Conservation (phyloP, 1,140 invertebrate species). For the Schlechtendalia chinensis region DNA sequence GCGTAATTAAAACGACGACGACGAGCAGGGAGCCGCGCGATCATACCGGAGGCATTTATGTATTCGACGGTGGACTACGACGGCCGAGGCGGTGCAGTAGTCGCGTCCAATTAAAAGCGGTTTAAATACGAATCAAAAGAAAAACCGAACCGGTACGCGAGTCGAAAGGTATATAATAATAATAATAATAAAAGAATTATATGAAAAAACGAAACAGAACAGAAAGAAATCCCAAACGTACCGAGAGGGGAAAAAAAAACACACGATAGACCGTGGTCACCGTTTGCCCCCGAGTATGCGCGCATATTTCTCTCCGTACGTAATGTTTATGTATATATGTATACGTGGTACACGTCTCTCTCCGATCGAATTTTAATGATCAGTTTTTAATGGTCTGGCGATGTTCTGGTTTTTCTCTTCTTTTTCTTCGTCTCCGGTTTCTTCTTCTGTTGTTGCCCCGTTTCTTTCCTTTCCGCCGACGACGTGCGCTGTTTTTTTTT, state of each 20-base stretch:
- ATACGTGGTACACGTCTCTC: slow-evolving; percentile 7
- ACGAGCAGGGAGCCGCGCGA: neutral
- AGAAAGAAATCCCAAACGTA: slow-evolving; percentile 31
- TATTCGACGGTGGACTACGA: too few species aligned
- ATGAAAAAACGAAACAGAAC: neutral
- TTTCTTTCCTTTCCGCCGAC: neutral
- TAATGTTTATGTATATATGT: neutral
- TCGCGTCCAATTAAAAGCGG: slow-evolving; percentile 48
- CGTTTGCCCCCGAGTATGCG: slow-evolving; percentile 30
- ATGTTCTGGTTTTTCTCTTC: slow-evolving; percentile 37
- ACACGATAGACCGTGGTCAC: neutral
- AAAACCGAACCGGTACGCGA: slow-evolving; percentile 40
- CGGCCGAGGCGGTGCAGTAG: slow-evolving; percentile 16
- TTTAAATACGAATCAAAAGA: slow-evolving; percentile 41
- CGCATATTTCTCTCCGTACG: slow-evolving; percentile 34
- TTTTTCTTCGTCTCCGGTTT: neutral
- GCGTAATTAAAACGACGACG: slow-evolving; percentile 40
- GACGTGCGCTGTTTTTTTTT: slow-evolving; percentile 28
- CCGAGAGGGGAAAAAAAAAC: neutral
- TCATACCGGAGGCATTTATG: slow-evolving; percentile 16
- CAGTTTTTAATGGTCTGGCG: slow-evolving; percentile 48
- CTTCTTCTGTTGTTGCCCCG: neutral
- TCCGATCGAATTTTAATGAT: slow-evolving; percentile 48
- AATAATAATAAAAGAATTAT: neutral
- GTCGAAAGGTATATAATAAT: neutral